Conservation (phyloP, 2,797 vertebrate genomes). For the Pipistrellus pygmaeus region DNA sequence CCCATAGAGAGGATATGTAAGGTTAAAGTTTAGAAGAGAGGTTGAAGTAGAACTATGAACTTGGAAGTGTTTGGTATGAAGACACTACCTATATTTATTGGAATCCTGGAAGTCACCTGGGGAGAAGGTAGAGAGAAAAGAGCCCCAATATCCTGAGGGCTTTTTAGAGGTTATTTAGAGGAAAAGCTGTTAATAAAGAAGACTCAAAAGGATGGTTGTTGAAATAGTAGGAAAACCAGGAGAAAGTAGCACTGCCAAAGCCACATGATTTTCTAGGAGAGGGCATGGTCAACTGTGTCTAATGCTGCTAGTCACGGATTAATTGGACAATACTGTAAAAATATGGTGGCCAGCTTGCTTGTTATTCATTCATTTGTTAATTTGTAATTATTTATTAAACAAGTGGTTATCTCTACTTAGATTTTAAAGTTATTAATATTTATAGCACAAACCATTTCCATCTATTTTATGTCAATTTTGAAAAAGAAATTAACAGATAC, state of each 20-base stretch:
- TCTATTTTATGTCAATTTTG: not conserved
- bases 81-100: not conserved
- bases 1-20: not conserved
- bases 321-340: not conserved
- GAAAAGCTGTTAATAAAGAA: constrained; percentile 4
- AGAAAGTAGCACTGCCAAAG: not conserved
- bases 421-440: constrained; percentile 39
- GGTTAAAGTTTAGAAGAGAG: not conserved
- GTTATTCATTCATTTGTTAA: not conserved
- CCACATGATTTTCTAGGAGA: not conserved
- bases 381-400: constrained; percentile 6
- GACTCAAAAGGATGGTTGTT: not conserved
- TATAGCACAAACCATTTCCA: not conserved
- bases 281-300: not conserved
- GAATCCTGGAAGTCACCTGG: not conserved
- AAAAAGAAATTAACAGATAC: constrained; percentile 27
- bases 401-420: constrained; percentile 44
- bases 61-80: not conserved
- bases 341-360: not conserved
- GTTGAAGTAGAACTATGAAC: not conserved
- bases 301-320: not conserved
- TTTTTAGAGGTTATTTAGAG: not conserved
- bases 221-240: not conserved
- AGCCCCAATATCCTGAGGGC: not conserved
- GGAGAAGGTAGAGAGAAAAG: not conserved